Evolutionary conservation across 2,113 vertebrate genomes (phyloP).

Genomic region (Amazona vittata): DNA sequence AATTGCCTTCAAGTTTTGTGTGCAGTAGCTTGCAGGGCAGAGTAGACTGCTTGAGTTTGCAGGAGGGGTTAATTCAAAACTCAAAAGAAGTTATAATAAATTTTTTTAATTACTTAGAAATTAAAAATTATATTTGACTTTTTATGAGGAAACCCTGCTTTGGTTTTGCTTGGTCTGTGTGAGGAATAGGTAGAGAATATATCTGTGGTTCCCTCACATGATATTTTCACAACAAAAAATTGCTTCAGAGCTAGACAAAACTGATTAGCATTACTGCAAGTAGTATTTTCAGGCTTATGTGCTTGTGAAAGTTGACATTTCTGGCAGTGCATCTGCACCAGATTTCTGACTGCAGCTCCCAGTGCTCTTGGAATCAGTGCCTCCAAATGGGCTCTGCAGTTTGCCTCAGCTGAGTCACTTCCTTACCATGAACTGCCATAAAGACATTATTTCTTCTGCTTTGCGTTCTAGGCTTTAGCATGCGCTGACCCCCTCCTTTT

Average conservation of each 20-base stretch:
- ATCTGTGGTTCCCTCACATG: not conserved
- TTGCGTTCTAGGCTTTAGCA: constrained; percentile 41
- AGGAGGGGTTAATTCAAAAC: not conserved
- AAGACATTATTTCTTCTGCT: constrained; percentile 25
- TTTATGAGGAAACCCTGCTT: not conserved
- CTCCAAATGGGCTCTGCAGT: constrained; percentile 8
- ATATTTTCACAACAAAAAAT: not conserved
- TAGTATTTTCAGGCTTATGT: not conserved
- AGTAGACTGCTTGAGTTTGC: not conserved
- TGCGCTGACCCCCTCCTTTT: constrained; percentile 30
- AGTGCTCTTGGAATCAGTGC: constrained; percentile 7
- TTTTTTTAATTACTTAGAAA: not conserved
- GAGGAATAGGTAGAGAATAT: not conserved
- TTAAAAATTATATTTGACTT: not conserved
- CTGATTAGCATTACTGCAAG: not conserved
- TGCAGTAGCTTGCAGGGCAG: not conserved
- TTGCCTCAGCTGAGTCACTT: constrained; percentile 54
- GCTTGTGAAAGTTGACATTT: not conserved
- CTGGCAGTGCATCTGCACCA: not conserved
- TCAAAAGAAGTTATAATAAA: not conserved
- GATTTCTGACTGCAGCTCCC: not conserved
- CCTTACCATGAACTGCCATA: not conserved
- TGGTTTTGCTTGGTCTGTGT: not conserved
- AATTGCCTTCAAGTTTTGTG: not conserved
- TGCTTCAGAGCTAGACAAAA: not conserved